A percentile compares a stretch with the other conserved stretches of the same genome.
Evolutionary conservation across 2,888 invertebrate genomes (phyloP).

Genomic region (Strigamia transsilvanica): DNA sequence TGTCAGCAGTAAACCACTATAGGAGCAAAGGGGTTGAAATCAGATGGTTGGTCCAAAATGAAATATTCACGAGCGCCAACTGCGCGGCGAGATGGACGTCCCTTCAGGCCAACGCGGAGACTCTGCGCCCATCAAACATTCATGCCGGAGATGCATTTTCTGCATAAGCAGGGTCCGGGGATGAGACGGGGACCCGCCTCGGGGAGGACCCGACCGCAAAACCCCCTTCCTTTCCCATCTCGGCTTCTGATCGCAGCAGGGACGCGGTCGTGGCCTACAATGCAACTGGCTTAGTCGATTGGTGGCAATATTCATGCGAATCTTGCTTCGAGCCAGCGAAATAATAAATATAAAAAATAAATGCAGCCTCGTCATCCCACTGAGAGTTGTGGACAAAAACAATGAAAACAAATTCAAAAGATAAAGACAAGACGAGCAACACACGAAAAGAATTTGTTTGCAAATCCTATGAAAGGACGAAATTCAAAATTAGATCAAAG

Average conservation of each 20-base stretch:
- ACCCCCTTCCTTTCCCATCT: constrained; percentile 28
- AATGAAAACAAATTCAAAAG: constrained; percentile 42
- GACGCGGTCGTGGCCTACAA: not conserved
- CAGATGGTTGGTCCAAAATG: constrained; percentile 44
- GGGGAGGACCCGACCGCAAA: constrained; percentile 30
- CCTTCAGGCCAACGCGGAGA: constrained; percentile 27
- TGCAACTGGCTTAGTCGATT: constrained; percentile 41
- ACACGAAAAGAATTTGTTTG: constrained; percentile 19
- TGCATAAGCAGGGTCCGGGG: constrained; percentile 50
- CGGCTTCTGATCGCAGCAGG: constrained; percentile 28
- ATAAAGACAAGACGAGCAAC: constrained; percentile 27
- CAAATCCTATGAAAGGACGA: constrained; percentile 7
- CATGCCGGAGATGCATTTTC: constrained; percentile 50
- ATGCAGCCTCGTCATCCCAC: constrained; percentile 16
- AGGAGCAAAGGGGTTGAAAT: constrained; percentile 23
- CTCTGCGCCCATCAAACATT: constrained; percentile 48
- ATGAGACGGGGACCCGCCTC: constrained; percentile 31
- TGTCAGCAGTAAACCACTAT: not conserved
- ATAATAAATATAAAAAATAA: not conserved
- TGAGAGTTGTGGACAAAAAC: constrained; percentile 43
- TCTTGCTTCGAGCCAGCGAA: constrained; percentile 18
- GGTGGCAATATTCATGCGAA: constrained; percentile 48
- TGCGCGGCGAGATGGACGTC: constrained; percentile 42
- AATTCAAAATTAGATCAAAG: not conserved
- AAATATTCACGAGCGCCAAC: constrained; percentile 51